Evolutionary conservation across 92 coral and sea anemone species (phyloP).

Genomic region (Porites evermanni): DNA sequence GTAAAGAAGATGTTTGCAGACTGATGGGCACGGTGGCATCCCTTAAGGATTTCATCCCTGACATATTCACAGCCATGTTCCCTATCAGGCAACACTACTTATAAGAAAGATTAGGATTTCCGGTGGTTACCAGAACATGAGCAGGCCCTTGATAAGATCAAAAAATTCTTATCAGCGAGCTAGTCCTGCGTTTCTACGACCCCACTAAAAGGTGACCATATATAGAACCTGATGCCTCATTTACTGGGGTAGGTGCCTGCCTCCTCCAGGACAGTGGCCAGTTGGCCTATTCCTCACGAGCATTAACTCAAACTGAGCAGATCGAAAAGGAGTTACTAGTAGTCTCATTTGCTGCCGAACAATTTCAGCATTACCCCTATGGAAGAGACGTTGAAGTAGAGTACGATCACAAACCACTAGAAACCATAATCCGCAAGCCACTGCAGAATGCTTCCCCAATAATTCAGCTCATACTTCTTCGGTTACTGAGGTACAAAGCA

Average conservation of each 20-base stretch:
- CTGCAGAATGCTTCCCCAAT: conserved; percentile 31
- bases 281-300: no score
- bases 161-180: neutral
- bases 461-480: conserved; percentile 44
- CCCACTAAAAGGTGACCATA: neutral
- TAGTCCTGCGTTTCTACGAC: neutral
- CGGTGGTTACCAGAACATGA: neutral
- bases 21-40: neutral
- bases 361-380: conserved; percentile 26
- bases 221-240: neutral
- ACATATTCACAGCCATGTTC: neutral
- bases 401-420: conserved; percentile 48
- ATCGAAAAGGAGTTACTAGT: conserved; percentile 54
- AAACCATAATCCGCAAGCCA: conserved; percentile 42
- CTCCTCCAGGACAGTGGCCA: no score
- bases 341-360: conserved; percentile 43
- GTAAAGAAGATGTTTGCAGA: neutral
- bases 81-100: neutral
- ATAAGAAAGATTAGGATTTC: neutral
- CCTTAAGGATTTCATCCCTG: neutral
- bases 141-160: conserved; percentile 1
- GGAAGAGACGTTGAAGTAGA: conserved; percentile 46
- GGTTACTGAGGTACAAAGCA: conserved; percentile 35
- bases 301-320: no score
- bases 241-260: neutral